Evolutionary conservation across 1,140 invertebrate species (phyloP), one percentile per base, ranked within the genome.

Genomic region (Sitobion miscanthi): DNA sequence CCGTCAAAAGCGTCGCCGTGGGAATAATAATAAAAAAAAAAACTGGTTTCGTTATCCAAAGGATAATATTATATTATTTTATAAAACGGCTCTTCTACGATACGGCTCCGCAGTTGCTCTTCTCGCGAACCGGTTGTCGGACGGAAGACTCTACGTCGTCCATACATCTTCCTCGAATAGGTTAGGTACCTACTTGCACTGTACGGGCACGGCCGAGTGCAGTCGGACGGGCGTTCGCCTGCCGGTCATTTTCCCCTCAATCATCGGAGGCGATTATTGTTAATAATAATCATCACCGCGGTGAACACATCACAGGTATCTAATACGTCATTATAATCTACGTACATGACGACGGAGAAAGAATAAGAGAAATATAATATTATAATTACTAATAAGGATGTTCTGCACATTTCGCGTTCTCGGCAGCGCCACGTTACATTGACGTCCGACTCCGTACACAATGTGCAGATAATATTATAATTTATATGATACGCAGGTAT

Each of bases 11-110:
- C n/a, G 88, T 57, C 52, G 23, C 23, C 38, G 42, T 69, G 38
- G 69, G 89, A 90, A 90, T 90, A 89, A 35, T 88, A 49, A 35
- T 88, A 20, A 62, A 45, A 45, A 45, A 45, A 90, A 90, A 69
- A 90, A 90, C 89, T 90, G 89, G 89, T 90, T 90, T 90, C 8
- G 23, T 69, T n/a, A 69, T 69, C 89, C 89, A 90, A 90, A 90
- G 89, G 57, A 69, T 69, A 85, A 85, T 85, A 30, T 38, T 52
- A 54, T 52, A 52, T 52, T 52, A 52, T 49, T 54, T 85, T 85
- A 90, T 90, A 69, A 69, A 90, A 90, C 57, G 89, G 89, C 89
- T 77, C 62, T 77, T 77, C 62, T 69, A 69, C n/a, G 45, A 54
- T 69, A 69, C 89, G 25, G 47, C 23, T 47, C 52, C 20, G 20